A percentile compares a stretch with the other conserved stretches of the same genome.
Evolutionary conservation across 1,140 invertebrate species (phyloP).

Genomic region (Condylostylus longicornis): DNA sequence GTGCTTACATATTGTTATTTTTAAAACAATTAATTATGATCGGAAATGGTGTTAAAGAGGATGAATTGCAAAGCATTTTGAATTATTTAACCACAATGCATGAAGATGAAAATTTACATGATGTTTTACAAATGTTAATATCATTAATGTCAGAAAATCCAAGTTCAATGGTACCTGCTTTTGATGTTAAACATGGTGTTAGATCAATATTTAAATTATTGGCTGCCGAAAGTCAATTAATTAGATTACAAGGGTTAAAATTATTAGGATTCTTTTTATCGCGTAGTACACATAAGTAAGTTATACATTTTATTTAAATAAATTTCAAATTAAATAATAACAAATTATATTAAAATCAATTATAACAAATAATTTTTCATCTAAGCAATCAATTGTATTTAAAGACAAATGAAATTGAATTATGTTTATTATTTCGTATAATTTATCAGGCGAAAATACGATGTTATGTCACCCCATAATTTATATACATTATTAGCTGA

Average conservation of each 20-base stretch:
- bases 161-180: conserved; percentile 94
- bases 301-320: too few relatives aligned
- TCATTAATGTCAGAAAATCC: conserved; percentile 96
- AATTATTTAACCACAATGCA: conserved; percentile 91
- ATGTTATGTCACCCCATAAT: conserved; percentile 97
- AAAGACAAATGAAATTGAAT: too few relatives aligned
- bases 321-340: too few relatives aligned
- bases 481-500: conserved; percentile 92
- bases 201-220: conserved; percentile 93
- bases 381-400: too few relatives aligned
- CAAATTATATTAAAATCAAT: too few relatives aligned
- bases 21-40: conserved; percentile 94
- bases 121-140: conserved; percentile 93
- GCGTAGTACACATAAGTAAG: conserved; percentile 87
- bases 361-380: too few relatives aligned
- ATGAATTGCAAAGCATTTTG: conserved; percentile 94
- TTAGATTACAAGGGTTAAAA: conserved; percentile 89
- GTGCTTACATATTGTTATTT: conserved; percentile 89
- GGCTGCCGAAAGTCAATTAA: conserved; percentile 85
- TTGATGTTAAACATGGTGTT: conserved; percentile 93
- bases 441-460: conserved; percentile 83
- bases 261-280: conserved; percentile 89
- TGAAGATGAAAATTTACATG: conserved; percentile 95
- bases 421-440: too few relatives aligned
- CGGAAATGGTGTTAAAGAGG: conserved; percentile 91